Evolutionary conservation across 1,140 invertebrate genomes (phyloP), one percentile per base, ranked within the genome.

Genomic region (Ceratina australensis): DNA sequence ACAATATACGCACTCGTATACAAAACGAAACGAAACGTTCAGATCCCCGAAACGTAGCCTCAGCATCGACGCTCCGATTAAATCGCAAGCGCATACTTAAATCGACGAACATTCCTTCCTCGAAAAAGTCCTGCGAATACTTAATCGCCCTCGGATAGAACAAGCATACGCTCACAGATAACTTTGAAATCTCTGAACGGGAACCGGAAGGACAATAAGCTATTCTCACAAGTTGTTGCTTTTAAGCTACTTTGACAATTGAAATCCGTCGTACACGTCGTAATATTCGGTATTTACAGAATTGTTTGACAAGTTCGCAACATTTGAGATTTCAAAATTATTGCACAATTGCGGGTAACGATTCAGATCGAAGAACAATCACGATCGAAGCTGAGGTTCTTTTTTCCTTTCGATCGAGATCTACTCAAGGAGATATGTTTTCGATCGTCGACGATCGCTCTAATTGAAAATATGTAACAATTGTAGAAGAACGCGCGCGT

Each of bases 381-480:
- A 24, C 18, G 18, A 47, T 52, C 47, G 22, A 18, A 22, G 49
- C 20, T 33, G 13, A 13, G 10, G 20, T 12, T 65, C n/a, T 49
- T 4, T 65, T 64, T 47, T 3, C 49, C 5, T n/a, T 18, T 49
- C 20, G 20, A 49, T 66, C 22, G 47, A 66, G 7, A 50, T 66
- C 15, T n/a, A 13, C 28, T 60, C 15, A 50, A 66, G 47, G 22
- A 50, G 22, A 66, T 18, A 18, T 49, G 22, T 50, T 20, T 42
- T 50, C 47, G 42, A 20, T 18, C 68, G 67, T 65, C 76, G 68
- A 78, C 76, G 69, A 72, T 78, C 76, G 68, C 76, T 78, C 68
- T 13, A 54, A 72, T 15, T 60, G 66, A 71, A 68, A 75, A 71
- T 20, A 61, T 69, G 56, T 57, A 67, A 33, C 28, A 71, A 56